Conservation (phyloP, 2,888 invertebrate genomes). For the Frankliniella fusca region DNA sequence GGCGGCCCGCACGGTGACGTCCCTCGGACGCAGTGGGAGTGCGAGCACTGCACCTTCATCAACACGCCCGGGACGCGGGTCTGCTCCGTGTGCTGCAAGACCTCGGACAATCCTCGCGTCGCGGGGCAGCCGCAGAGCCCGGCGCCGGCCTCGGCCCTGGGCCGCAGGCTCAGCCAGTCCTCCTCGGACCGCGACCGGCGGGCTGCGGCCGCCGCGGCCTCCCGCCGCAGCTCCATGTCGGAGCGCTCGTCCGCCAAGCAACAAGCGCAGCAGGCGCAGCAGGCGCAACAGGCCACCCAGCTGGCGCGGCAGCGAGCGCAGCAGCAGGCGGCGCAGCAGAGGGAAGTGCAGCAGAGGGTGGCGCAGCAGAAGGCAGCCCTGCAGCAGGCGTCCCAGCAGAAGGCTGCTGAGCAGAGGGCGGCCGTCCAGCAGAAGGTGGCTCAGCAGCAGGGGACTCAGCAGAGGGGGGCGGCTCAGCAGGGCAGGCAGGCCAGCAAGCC, state of each 20-base stretch:
- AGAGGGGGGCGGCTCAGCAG: slow-evolving; percentile 2
- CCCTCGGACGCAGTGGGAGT: slow-evolving; percentile 64
- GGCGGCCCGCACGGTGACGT: slow-evolving; percentile 33
- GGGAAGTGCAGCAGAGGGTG: not conserved
- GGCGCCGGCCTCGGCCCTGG: not conserved
- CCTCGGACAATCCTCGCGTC: slow-evolving; percentile 48
- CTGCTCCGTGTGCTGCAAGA: slow-evolving; percentile 83
- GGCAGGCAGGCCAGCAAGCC: not conserved
- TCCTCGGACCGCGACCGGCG: not conserved
- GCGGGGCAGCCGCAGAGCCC: slow-evolving; percentile 35
- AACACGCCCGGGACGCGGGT: slow-evolving; percentile 75
- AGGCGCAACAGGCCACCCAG: not conserved
- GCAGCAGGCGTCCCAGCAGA: not conserved
- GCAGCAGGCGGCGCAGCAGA: not conserved
- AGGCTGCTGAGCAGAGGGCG: not conserved
- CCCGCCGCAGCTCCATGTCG: slow-evolving; percentile 27
- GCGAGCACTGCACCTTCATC: slow-evolving; percentile 85
- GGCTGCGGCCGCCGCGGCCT: slow-evolving; percentile 34
- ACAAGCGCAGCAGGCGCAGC: not conserved
- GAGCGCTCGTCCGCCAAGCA: not conserved
- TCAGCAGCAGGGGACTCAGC: not conserved
- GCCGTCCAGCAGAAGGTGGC: not conserved
- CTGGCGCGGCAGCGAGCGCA: not conserved
- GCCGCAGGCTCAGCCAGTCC: slow-evolving; percentile 33
- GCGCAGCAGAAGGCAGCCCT: not conserved